Evolutionary conservation across 2,888 invertebrate genomes (phyloP), one percentile per base, ranked within the genome.

Genomic region (Dioctria rufipes): DNA sequence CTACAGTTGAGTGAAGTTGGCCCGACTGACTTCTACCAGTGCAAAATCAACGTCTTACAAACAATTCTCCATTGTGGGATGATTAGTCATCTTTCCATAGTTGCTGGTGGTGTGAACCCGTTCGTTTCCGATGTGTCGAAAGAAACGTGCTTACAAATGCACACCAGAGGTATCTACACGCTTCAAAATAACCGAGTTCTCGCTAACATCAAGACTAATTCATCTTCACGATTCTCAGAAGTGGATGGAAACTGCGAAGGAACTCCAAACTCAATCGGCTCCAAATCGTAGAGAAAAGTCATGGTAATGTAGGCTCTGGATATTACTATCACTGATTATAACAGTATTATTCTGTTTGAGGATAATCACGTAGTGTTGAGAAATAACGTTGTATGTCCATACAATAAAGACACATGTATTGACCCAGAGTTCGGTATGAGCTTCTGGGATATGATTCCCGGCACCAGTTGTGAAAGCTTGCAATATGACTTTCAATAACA

Each of bases 141-240:
- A 11, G n/a, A 54, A 11, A 2, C 0, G n/a, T 54, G 54, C 3
- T 1, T 54, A 1, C 2, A 54, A 2, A 3, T 54, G 0, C 54
- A 54, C 1, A 2, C 0, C 1, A 0, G 2, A 1, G 54, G 9
- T 1, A 54, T 3, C 1, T 54, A 11, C 11, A 2, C 0, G 0
- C 2, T 54, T 1, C 54, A 3, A n/a, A n/a, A n/a, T n/a, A n/a
- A n/a, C n/a, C n/a, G n/a, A n/a, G n/a, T n/a, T n/a, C n/a, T n/a
- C n/a, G 46, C 1, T 2, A 46, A 46, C 2, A 46, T 46, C 2
- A 2, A 46, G 2, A 8, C 1, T 1, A 46, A 46, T 2, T 1
- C 46, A 1, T 2, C 46, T 6, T 46, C 46, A 46, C 46, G 8
- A 46, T 46, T 46, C 8, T 46, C 46, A 6, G 46, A 54, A 54